Conservation (phyloP, 2,888 invertebrate species). For the Hypomecis atomaria region DNA sequence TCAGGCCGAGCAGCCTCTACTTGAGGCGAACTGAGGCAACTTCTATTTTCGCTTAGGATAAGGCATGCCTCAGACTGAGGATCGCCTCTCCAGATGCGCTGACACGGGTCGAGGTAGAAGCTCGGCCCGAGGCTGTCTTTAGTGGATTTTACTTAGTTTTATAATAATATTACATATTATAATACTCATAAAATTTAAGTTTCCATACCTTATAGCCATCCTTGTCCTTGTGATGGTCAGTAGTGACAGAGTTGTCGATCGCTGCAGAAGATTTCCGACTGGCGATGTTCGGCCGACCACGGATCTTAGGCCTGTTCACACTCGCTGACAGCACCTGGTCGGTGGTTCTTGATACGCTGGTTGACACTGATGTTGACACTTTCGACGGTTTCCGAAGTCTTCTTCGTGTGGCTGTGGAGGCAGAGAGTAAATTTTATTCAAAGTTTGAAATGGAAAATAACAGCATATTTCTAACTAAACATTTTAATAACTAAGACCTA, state of each 20-base stretch:
- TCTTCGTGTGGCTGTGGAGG: slow-evolving; percentile 85
- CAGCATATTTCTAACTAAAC: too few relatives aligned
- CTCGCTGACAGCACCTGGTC: slow-evolving; percentile 80
- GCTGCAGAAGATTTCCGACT: slow-evolving; percentile 83
- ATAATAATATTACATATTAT: too few relatives aligned
- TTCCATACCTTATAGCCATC: slow-evolving; percentile 87
- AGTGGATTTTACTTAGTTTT: too few relatives aligned
- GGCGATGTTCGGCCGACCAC: slow-evolving; percentile 84
- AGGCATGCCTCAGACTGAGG: too few relatives aligned
- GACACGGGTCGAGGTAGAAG: too few relatives aligned
- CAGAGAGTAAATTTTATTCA: slow-evolving; percentile 21
- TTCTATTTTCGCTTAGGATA: too few relatives aligned
- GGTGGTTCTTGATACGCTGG: slow-evolving; percentile 86
- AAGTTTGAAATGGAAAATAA: too few relatives aligned
- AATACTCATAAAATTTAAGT: neutral
- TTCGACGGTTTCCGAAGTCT: slow-evolving; percentile 88
- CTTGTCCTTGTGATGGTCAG: slow-evolving; percentile 86
- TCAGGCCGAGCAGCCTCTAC: too few relatives aligned
- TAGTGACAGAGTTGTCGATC: slow-evolving; percentile 81
- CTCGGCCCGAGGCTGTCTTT: too few relatives aligned
- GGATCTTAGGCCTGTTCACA: slow-evolving; percentile 88
- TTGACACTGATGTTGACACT: slow-evolving; percentile 84
- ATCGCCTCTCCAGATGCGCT: too few relatives aligned
- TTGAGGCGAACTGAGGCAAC: too few relatives aligned
- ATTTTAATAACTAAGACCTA: too few relatives aligned